Base-by-base conservation (phyloP, 2,113 vertebrate species). In the Phocoena phocoena region DNA sequence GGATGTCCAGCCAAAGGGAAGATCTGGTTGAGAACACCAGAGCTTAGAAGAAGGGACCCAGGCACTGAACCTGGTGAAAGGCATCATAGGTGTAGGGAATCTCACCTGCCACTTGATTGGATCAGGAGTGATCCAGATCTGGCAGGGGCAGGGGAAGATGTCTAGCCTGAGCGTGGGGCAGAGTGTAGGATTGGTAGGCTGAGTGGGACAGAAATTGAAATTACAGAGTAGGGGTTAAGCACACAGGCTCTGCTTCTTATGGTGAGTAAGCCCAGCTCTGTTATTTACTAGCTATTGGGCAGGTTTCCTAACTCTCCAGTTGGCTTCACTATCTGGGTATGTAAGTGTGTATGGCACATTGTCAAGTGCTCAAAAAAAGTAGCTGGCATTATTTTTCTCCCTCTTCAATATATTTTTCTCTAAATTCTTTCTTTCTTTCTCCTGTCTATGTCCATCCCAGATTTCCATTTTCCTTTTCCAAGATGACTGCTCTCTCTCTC, bases 401-500 rank as follows among this genome's bases (percentile, higher is more conserved):
- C 17, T 70, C 10, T 20, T 3, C 18, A 58, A 7, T 50, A 11
- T 23, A 44, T 82, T 89, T 85, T 25, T 96, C 67, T 90, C 26
- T 36, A 76, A 71, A 88, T 38, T 63, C 18, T 53, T 74, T 18
- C 67, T 55, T 83, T 41, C 62, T 71, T 89, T 8, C 23, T 62
- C 36, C 44, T 60, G 23, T 26, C 74, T 63, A 53, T 62, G 33
- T 76, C 36, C 20, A 21, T 53, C 58, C 70, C 80, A 31, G 73
- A 62, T 76, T 81, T 71, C 25, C 31, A 65, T 76, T 71, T 82
- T 55, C 20, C 86, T 82, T 83, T 68, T 74, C 90, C 41, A 17
- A 41, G 14, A 50, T 36, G 63, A 53, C 53, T 1, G 1, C 31
- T 11, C 33, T 26, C 41, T 53, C 28, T 14, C 10, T n/a, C 28